phyloP scores from a whole-genome alignment of 1,140 invertebrate species.

The Planococcus citri region DNA sequence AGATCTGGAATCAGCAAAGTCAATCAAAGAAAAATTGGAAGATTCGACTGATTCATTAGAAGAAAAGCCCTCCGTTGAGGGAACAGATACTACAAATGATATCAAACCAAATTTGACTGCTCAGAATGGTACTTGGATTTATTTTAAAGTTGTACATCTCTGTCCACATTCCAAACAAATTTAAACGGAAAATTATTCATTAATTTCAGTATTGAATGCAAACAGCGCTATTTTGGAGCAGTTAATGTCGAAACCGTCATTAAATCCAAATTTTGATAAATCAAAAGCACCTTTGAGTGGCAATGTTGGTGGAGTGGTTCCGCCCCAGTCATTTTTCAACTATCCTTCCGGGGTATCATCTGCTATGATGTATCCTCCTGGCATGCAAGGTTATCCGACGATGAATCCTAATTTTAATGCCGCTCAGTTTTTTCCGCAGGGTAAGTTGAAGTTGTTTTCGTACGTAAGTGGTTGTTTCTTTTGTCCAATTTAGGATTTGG shows the following conservation, averaged over 20 bases:
- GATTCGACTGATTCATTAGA: background rate
- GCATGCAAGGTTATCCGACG: conserved; percentile 1
- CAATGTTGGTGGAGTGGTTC: background rate
- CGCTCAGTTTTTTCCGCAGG: conserved; percentile 1
- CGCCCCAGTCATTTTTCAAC: background rate
- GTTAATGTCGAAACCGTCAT: conserved; percentile 6
- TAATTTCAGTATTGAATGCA: background rate
- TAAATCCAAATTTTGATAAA: background rate
- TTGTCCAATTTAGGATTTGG: background rate
- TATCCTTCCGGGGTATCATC: background rate
- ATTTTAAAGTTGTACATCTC: background rate
- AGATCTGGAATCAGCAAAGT: conserved; percentile 58
- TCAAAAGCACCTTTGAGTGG: background rate
- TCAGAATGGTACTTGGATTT: background rate
- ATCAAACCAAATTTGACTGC: conserved; percentile 1
- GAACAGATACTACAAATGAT: background rate
- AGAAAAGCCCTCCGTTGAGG: background rate
- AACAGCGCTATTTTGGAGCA: conserved; percentile 1
- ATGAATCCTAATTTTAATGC: conserved; percentile 9
- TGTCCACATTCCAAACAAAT: background rate
- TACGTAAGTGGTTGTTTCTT: background rate
- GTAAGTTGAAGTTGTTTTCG: background rate
- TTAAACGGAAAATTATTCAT: background rate
- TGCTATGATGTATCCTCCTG: background rate
- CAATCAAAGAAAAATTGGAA: conserved; percentile 29